Percentiles rank a stretch among this genome's conserved stretches.
phyloP scores from a whole-genome alignment of 2,113 vertebrate species.

The Martes martes region DNA sequence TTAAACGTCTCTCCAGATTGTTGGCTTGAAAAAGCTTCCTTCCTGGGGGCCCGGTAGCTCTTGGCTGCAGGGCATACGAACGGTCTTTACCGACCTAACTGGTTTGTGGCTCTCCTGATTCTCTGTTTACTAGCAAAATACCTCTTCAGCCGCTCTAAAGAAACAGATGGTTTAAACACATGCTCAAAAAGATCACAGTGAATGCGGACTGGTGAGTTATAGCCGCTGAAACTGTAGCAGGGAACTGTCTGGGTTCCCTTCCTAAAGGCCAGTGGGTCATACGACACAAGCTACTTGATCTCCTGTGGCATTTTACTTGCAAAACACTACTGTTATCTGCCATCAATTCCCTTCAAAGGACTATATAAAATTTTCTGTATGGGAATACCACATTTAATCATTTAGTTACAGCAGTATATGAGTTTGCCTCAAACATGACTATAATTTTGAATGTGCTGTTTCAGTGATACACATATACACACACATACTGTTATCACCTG shows the following conservation, averaged over 20 bases:
- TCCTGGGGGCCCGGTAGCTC: not conserved
- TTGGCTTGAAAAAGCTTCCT: not conserved
- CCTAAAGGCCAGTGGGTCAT: not conserved
- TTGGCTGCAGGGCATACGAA: not conserved
- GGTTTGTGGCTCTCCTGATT: slow-evolving; percentile 25
- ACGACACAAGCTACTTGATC: not conserved
- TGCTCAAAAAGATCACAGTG: slow-evolving; percentile 40
- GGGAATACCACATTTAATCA: not conserved
- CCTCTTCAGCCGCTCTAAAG: slow-evolving; percentile 10
- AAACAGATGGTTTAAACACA: not conserved
- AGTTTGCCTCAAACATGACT: not conserved
- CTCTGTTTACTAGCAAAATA: slow-evolving; percentile 18
- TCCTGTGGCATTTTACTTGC: not conserved
- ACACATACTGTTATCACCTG: not conserved
- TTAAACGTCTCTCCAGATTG: not conserved
- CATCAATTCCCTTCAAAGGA: not conserved
- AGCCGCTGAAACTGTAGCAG: not conserved
- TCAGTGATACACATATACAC: not conserved
- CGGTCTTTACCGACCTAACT: not conserved
- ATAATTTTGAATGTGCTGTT: not conserved
- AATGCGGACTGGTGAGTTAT: not conserved
- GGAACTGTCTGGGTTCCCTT: not conserved
- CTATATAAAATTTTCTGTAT: not conserved
- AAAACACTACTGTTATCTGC: not conserved
- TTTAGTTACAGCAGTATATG: not conserved